These are phyloP conservation scores for Tolypeutes matacus DNA, from an alignment of 2,797 vertebrate species.

Conservation along the genomic window DNA sequence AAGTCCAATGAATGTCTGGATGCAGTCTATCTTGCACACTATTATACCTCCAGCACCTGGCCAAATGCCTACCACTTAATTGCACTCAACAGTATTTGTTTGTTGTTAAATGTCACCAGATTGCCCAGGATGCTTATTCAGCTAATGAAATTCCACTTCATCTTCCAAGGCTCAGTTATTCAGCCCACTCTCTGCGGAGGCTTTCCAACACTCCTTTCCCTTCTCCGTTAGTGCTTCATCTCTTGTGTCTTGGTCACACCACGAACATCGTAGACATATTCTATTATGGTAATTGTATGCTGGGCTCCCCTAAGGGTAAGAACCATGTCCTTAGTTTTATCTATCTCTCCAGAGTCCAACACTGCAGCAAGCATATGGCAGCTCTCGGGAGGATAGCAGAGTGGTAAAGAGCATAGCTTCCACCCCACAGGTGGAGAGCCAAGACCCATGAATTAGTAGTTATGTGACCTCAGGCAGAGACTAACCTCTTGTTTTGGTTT, in stretches of 20 bases:
- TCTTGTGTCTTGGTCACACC: not conserved
- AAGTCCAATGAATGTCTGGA: not conserved
- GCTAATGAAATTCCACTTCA: not conserved
- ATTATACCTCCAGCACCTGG: not conserved
- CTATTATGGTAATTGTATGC: not conserved
- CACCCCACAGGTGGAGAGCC: not conserved
- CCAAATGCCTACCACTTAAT: not conserved
- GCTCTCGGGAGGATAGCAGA: not conserved
- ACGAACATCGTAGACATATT: not conserved
- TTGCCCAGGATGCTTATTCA: not conserved
- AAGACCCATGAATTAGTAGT: not conserved
- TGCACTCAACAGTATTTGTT: not conserved
- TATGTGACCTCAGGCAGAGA: not conserved
- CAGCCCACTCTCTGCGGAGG: not conserved
- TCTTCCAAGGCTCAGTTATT: not conserved
- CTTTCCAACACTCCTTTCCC: not conserved
- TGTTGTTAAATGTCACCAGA: not conserved
- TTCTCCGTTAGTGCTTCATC: not conserved
- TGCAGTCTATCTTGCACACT: not conserved
- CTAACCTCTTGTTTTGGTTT: not conserved
- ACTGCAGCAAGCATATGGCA: not conserved
- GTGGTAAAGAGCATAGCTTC: not conserved
- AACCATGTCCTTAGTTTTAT: not conserved
- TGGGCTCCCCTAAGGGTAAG: not conserved
- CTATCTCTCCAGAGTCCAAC: not conserved